A percentile compares a stretch with the other conserved stretches of the same genome.
Conservation (phyloP, 2,113 vertebrate species). For the Erythrocercus mccallii region DNA sequence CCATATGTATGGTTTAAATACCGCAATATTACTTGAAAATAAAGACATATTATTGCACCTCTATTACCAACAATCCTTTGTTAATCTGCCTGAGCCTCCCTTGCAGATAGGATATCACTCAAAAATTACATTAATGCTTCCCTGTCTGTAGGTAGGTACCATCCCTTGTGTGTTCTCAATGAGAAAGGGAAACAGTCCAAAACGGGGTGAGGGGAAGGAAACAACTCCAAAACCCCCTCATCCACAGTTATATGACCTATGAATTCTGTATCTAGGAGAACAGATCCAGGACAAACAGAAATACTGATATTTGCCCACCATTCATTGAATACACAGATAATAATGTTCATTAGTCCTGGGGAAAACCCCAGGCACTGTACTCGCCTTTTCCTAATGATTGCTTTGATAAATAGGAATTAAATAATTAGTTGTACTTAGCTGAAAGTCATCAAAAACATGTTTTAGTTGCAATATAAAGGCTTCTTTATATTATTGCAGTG, state of each 20-base stretch:
- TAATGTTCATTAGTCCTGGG: neutral
- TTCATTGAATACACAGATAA: neutral
- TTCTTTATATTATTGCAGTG: neutral
- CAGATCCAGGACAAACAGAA: neutral
- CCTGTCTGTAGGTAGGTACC: neutral
- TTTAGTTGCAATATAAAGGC: neutral
- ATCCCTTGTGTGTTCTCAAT: neutral
- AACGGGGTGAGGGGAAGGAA: accelerated
- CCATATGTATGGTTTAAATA: neutral
- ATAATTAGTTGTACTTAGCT: neutral
- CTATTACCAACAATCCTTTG: neutral
- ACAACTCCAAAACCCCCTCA: neutral
- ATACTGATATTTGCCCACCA: neutral
- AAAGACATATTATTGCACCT: neutral
- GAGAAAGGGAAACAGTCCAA: neutral
- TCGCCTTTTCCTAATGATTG: neutral
- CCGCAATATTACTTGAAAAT: neutral
- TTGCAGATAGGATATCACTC: neutral
- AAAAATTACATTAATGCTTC: neutral
- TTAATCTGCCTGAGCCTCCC: neutral
- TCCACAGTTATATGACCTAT: accelerated
- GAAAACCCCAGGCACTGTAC: neutral
- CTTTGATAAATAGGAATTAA: neutral
- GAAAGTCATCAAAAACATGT: neutral
- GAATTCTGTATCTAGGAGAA: neutral